Conservation (phyloP, 2,797 vertebrate genomes). For the Sebastes jordani region DNA sequence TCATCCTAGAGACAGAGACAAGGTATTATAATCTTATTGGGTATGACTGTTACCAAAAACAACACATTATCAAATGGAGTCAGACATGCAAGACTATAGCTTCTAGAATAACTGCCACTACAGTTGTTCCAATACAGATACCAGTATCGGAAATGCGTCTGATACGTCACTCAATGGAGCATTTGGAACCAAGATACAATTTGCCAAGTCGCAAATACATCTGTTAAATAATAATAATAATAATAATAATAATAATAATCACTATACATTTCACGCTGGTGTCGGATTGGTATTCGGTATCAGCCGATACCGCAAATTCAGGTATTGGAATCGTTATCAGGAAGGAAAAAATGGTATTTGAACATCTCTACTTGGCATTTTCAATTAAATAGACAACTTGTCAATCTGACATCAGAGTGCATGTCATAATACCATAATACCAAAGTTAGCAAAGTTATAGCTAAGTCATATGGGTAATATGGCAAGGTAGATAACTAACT, state of each 20-base stretch:
- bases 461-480: not conserved
- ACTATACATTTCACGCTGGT: no score
- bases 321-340: no score
- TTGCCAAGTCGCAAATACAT: no score
- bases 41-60: not conserved
- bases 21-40: not conserved
- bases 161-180: no score
- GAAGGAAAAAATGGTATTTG: no score
- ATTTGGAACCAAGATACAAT: no score
- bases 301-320: no score
- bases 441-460: not conserved
- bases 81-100: not conserved
- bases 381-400: not conserved
- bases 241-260: no score
- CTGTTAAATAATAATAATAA: no score
- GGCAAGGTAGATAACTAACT: not conserved
- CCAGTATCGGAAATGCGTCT: no score
- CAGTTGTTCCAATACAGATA: no score
- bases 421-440: not conserved
- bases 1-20: slow-evolving; percentile 79
- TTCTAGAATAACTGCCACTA: not conserved
- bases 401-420: not conserved
- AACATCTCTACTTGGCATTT: not conserved
- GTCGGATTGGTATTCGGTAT: no score
- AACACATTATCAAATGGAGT: not conserved